A percentile compares a stretch with the other conserved stretches of the same genome.
phyloP scores from a whole-genome alignment of 2,888 invertebrate species.

The Zeuzera pyrina region DNA sequence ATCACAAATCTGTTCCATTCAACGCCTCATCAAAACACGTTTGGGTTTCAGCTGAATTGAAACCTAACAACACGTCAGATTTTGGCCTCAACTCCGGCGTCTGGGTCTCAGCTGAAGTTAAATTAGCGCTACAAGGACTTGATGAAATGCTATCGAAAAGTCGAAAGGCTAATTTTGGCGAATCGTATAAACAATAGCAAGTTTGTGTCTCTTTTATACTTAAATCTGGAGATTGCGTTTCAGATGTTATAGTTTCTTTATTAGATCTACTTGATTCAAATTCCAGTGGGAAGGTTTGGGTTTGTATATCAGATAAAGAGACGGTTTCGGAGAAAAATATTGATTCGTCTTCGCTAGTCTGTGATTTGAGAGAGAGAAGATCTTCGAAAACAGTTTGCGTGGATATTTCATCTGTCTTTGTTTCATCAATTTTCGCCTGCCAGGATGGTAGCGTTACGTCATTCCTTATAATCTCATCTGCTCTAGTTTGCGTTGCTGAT shows the following conservation, averaged over 20 bases:
- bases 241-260: slow-evolving; percentile 45
- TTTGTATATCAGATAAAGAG: slow-evolving; percentile 53
- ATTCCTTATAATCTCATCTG: slow-evolving; percentile 36
- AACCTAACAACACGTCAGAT: slow-evolving; percentile 38
- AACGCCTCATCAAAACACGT: slow-evolving; percentile 39
- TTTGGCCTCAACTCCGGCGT: slow-evolving; percentile 31
- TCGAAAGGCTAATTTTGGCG: slow-evolving; percentile 30
- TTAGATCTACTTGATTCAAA: slow-evolving; percentile 41
- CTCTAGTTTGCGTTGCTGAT: slow-evolving; percentile 42
- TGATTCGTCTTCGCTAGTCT: slow-evolving; percentile 48
- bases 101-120: slow-evolving; percentile 51
- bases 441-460: slow-evolving; percentile 41
- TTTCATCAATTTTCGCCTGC: slow-evolving; percentile 46
- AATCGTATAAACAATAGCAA: slow-evolving; percentile 43
- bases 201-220: slow-evolving; percentile 61
- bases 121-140: slow-evolving; percentile 30
- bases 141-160: slow-evolving; percentile 39
- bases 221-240: slow-evolving; percentile 40
- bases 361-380: slow-evolving; percentile 40
- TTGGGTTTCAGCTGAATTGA: slow-evolving; percentile 47
- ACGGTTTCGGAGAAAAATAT: slow-evolving; percentile 49
- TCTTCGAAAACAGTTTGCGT: slow-evolving; percentile 58
- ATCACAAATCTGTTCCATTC: slow-evolving; percentile 27
- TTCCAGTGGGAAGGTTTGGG: slow-evolving; percentile 53
- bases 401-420: slow-evolving; percentile 51